Percentiles rank a stretch among this genome's conserved stretches.
These are phyloP conservation scores for Chelonus insularis DNA, from an alignment of 1,140 invertebrate species.

Conservation along the genomic window DNA sequence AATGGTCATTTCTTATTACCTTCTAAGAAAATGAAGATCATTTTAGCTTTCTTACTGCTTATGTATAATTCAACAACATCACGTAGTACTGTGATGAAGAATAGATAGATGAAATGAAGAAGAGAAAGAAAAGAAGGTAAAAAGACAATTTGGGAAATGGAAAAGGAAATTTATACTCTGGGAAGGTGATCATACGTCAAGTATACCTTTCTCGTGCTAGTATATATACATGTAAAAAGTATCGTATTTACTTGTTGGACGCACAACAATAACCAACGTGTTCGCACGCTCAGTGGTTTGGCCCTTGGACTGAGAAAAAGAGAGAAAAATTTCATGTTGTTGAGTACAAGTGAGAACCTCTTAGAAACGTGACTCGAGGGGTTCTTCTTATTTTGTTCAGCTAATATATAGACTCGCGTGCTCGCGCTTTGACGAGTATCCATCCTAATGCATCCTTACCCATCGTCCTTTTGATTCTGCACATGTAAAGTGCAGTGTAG, in stretches of 20 bases:
- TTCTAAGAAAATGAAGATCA: background rate
- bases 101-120: background rate
- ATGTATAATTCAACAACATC: too few relatives aligned
- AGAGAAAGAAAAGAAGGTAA: too few relatives aligned
- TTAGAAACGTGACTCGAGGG: background rate
- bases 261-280: constrained; percentile 7
- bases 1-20: too few relatives aligned
- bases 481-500: constrained; percentile 7
- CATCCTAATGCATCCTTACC: constrained; percentile 2
- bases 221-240: background rate
- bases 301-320: too few relatives aligned
- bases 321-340: background rate
- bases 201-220: background rate
- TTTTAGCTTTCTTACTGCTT: too few relatives aligned
- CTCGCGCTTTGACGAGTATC: constrained; percentile 24
- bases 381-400: background rate
- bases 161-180: constrained; percentile 1
- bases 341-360: background rate
- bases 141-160: background rate
- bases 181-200: background rate
- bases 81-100: too few relatives aligned
- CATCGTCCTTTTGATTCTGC: too few relatives aligned
- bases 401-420: background rate
- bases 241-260: background rate
- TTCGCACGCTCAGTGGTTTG: background rate